Percentiles rank a stretch among this genome's conserved stretches.
Evolutionary conservation across 2,797 vertebrate genomes (phyloP).

Genomic region (Lemur catta): DNA sequence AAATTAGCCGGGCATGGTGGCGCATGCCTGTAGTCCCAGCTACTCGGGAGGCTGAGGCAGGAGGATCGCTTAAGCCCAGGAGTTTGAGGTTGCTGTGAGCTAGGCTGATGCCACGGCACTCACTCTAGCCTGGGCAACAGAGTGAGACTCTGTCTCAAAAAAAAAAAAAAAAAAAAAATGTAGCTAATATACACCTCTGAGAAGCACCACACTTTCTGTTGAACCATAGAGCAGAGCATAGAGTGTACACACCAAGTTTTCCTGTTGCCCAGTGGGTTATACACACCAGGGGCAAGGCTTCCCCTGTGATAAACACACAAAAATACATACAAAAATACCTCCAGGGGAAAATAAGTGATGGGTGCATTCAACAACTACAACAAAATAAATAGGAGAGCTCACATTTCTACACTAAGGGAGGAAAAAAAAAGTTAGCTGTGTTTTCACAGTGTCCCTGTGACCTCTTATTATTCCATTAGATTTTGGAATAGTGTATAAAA

Average conservation of each 20-base stretch:
- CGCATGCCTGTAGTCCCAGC: no score
- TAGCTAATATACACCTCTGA: background rate
- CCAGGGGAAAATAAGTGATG: background rate
- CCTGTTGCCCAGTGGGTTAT: background rate
- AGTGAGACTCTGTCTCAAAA: no score
- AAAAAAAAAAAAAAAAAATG: no score
- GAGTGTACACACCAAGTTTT: background rate
- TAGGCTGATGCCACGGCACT: no score
- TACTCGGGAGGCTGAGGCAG: no score
- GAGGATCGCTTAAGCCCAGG: no score
- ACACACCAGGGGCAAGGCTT: background rate
- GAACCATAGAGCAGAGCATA: background rate
- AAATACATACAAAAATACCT: background rate
- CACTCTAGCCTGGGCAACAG: no score
- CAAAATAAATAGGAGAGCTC: constrained; percentile 22
- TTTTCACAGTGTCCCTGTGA: constrained; percentile 54
- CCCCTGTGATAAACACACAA: background rate
- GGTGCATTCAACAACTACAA: constrained; percentile 7
- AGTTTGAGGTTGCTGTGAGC: no score
- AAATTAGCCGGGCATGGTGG: no score
- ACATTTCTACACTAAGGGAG: background rate
- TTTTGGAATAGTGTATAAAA: constrained; percentile 56
- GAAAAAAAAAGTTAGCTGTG: background rate
- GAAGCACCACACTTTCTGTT: background rate
- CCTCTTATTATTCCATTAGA: constrained; percentile 66